Conservation (phyloP, 2,888 invertebrate species). For the Drosophila testacea region DNA sequence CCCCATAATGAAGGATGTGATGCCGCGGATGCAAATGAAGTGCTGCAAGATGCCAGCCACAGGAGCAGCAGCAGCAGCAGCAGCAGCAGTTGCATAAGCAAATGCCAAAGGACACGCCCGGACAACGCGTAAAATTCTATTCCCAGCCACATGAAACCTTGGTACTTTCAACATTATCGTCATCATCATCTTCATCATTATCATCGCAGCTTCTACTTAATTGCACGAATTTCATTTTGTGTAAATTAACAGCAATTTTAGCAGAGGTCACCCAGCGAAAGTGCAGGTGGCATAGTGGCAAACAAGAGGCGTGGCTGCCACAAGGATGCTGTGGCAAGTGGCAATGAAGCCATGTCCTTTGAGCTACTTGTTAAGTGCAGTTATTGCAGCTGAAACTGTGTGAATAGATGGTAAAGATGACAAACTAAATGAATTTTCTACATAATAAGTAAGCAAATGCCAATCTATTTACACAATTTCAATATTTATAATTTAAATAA, state of each 20-base stretch:
- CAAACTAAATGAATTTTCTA: too few relatives aligned
- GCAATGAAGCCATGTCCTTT: conserved; percentile 26
- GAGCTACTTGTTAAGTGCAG: conserved; percentile 25
- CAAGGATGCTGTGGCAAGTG: conserved; percentile 34
- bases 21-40: conserved; percentile 76
- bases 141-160: conserved; percentile 31
- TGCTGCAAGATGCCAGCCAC: conserved; percentile 58
- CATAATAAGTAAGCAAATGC: too few relatives aligned
- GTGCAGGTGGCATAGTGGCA: conserved; percentile 46
- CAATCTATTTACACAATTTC: not conserved
- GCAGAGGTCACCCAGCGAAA: conserved; percentile 55
- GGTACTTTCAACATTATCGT: conserved; percentile 9
- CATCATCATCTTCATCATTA: conserved; percentile 45
- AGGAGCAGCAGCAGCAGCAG: conserved; percentile 38
- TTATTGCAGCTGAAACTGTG: not conserved
- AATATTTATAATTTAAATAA: not conserved
- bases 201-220: conserved; percentile 75
- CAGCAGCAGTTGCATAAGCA: conserved; percentile 45
- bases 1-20: conserved; percentile 69
- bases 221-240: conserved; percentile 84
- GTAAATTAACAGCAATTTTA: conserved; percentile 84
- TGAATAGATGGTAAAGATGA: not conserved
- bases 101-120: conserved; percentile 77
- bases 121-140: conserved; percentile 60
- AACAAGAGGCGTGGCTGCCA: conserved; percentile 10